A percentile compares a stretch with the other conserved stretches of the same genome.
Conservation (phyloP, 2,888 invertebrate species). For the Cephus nigrinus region DNA sequence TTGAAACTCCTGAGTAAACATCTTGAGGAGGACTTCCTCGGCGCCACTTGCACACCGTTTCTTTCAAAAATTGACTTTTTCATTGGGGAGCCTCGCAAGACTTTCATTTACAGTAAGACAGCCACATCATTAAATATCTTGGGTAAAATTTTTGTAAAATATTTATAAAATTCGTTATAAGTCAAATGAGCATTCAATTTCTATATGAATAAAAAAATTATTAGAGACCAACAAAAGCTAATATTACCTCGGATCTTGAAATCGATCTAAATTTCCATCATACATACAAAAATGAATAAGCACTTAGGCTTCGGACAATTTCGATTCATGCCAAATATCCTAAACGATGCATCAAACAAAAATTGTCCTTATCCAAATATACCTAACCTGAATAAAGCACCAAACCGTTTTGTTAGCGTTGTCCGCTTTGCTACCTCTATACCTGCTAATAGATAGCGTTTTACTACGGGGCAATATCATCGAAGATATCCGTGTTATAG, state of each 20-base stretch:
- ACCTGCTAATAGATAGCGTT: background rate
- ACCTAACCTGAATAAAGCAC: background rate
- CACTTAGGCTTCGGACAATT: background rate
- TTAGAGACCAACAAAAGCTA: background rate
- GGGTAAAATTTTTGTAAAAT: background rate
- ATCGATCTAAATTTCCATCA: background rate
- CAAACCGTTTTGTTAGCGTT: background rate
- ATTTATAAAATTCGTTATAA: background rate
- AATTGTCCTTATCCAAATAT: background rate
- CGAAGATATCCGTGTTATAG: background rate
- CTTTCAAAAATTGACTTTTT: slow-evolving; percentile 5
- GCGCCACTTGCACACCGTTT: slow-evolving; percentile 51
- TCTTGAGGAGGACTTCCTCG: slow-evolving; percentile 45
- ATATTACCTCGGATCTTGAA: too few species aligned
- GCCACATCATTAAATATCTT: background rate
- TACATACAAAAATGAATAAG: background rate
- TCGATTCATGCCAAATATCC: background rate
- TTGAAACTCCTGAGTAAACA: slow-evolving; percentile 61
- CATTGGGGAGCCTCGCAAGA: background rate
- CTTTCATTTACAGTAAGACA: background rate
- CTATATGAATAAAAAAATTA: background rate
- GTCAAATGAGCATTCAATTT: background rate
- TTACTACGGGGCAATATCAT: background rate
- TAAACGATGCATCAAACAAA: background rate
- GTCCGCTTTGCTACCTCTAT: background rate